These are phyloP conservation scores for Anser cygnoides DNA, from an alignment of 2,113 vertebrate genomes.

Conservation along the genomic window DNA sequence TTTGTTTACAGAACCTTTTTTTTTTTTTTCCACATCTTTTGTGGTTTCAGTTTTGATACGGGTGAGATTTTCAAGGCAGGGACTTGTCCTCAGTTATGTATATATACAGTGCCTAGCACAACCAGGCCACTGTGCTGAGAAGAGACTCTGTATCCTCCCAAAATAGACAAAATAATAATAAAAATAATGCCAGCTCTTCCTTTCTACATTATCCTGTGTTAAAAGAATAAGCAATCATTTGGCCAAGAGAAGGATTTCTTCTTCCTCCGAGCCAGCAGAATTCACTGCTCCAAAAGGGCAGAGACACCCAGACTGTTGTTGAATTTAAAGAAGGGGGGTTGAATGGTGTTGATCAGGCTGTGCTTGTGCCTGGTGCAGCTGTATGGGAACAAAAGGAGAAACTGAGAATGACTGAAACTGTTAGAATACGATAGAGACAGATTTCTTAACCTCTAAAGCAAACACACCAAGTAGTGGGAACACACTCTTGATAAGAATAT, in stretches of 20 bases:
- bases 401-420: neutral
- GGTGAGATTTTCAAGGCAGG: neutral
- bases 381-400: slow-evolving; percentile 56
- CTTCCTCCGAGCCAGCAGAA: slow-evolving; percentile 64
- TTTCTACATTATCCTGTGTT: neutral
- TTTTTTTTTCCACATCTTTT: neutral
- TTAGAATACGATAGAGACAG: neutral
- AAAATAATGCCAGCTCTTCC: neutral
- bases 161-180: neutral
- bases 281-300: slow-evolving; percentile 47
- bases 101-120: neutral
- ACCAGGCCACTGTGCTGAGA: neutral
- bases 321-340: slow-evolving; percentile 63
- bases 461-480: neutral
- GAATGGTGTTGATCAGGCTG: slow-evolving; percentile 46
- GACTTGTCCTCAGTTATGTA: neutral
- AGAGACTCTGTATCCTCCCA: neutral
- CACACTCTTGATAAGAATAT: neutral
- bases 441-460: neutral
- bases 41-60: neutral
- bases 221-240: slow-evolving; percentile 32
- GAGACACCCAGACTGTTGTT: slow-evolving; percentile 36
- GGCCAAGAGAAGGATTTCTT: slow-evolving; percentile 52
- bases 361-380: slow-evolving; percentile 64
- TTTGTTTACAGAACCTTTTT: neutral